phyloP scores from a whole-genome alignment of 2,888 invertebrate genomes.

The Lamellibrachia columna region DNA sequence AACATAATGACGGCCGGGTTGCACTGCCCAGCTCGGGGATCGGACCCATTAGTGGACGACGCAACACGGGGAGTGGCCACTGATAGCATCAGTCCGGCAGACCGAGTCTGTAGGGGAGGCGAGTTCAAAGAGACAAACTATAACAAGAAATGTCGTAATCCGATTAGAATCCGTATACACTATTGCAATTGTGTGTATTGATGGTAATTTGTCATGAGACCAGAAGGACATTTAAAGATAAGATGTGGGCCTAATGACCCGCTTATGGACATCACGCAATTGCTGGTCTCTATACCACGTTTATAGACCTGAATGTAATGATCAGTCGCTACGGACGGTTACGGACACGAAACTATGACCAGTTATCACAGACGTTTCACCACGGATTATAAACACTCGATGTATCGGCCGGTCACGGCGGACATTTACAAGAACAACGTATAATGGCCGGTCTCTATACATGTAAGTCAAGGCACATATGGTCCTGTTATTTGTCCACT shows the following conservation, averaged over 20 bases:
- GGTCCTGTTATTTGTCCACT: background rate
- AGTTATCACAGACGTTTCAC: background rate
- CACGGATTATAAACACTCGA: background rate
- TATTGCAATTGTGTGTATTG: background rate
- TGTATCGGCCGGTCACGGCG: background rate
- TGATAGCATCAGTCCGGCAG: background rate
- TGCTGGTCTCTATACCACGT: background rate
- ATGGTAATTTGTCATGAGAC: background rate
- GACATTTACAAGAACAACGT: background rate
- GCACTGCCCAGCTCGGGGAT: background rate
- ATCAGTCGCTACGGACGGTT: background rate
- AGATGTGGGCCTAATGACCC: too few relatives aligned
- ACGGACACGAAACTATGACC: background rate
- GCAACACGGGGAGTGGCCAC: background rate
- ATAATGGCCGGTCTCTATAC: background rate
- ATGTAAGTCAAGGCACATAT: too few relatives aligned
- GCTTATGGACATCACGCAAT: background rate
- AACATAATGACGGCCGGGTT: background rate
- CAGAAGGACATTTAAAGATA: background rate
- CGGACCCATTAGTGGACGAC: background rate
- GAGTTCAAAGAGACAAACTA: background rate
- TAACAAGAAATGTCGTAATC: background rate
- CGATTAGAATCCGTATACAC: background rate
- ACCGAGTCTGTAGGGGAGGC: background rate
- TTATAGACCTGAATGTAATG: background rate